phyloP scores from a whole-genome alignment of 2,797 vertebrate genomes.

The Chelmon rostratus region DNA sequence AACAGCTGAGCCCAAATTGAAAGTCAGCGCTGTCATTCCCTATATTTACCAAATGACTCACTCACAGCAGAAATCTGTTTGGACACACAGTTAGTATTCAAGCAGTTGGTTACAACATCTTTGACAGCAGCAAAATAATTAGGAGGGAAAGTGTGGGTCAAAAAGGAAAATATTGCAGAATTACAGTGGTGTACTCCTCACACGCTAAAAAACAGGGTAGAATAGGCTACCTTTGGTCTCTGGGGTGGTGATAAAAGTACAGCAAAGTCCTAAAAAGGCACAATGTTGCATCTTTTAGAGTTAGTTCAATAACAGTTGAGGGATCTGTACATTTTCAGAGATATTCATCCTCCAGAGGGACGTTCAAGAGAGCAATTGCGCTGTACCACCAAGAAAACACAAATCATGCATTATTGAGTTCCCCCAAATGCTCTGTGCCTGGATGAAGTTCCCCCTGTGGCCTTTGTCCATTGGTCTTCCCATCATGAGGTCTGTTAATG shows the following conservation, averaged over 20 bases:
- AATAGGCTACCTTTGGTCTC: slow-evolving; percentile 8
- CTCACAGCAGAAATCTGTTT: slow-evolving; percentile 74
- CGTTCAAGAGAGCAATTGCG: slow-evolving; percentile 52
- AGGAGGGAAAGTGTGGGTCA: slow-evolving; percentile 47
- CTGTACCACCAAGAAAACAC: slow-evolving; percentile 63
- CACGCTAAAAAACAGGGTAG: not conserved
- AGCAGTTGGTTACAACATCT: slow-evolving; percentile 68
- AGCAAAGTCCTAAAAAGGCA: slow-evolving; percentile 35
- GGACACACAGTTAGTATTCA: slow-evolving; percentile 75
- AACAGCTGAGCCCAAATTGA: slow-evolving; percentile 84
- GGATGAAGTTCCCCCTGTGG: slow-evolving; percentile 55
- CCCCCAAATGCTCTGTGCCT: slow-evolving; percentile 55
- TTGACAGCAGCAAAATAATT: slow-evolving; percentile 73
- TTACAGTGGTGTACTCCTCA: slow-evolving; percentile 12
- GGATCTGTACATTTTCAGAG: slow-evolving; percentile 58
- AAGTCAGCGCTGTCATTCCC: slow-evolving; percentile 79
- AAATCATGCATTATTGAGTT: slow-evolving; percentile 73
- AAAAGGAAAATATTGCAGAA: slow-evolving; percentile 41
- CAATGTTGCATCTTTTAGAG: slow-evolving; percentile 18
- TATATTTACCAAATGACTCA: slow-evolving; percentile 81
- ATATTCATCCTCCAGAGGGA: slow-evolving; percentile 46
- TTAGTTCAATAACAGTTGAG: slow-evolving; percentile 40
- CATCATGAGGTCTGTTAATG: slow-evolving; percentile 69
- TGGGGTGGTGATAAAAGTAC: slow-evolving; percentile 29
- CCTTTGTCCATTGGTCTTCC: slow-evolving; percentile 63